Conservation (phyloP, 1,140 invertebrate genomes). For the Scaptomyza graminum region DNA sequence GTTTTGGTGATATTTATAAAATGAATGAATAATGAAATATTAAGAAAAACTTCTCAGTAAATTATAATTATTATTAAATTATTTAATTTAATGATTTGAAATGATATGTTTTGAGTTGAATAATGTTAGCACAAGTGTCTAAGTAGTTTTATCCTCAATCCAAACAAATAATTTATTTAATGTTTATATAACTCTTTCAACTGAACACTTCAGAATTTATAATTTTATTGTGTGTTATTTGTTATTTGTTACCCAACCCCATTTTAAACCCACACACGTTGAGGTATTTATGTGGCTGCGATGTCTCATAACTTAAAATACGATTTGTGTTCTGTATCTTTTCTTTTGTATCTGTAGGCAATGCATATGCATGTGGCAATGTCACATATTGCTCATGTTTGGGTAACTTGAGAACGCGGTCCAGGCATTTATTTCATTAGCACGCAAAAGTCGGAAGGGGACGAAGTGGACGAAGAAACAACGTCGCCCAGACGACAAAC, state of each 20-base stretch:
- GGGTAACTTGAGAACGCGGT: slow-evolving; percentile 73
- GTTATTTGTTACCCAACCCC: slow-evolving; percentile 2
- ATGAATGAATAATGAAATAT: too few species aligned
- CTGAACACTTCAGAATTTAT: slow-evolving; percentile 5
- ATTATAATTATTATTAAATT: too few species aligned
- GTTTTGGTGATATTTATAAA: too few species aligned
- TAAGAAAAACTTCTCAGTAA: too few species aligned
- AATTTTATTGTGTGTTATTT: too few species aligned
- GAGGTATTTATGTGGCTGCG: slow-evolving; percentile 68
- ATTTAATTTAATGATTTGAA: too few species aligned
- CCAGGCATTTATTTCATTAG: slow-evolving; percentile 81
- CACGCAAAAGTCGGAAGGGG: slow-evolving; percentile 50
- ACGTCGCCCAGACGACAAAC: slow-evolving; percentile 15
- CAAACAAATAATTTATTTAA: slow-evolving; percentile 1
- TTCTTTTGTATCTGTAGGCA: slow-evolving; percentile 30
- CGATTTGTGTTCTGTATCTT: slow-evolving; percentile 55
- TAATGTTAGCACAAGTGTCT: too few species aligned
- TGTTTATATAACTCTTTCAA: slow-evolving; percentile 9
- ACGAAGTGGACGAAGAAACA: slow-evolving; percentile 1
- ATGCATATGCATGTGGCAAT: slow-evolving; percentile 49
- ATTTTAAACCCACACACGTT: slow-evolving; percentile 73
- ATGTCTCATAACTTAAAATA: slow-evolving; percentile 64
- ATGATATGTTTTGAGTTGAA: too few species aligned
- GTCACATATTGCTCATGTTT: slow-evolving; percentile 73
- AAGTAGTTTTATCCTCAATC: not conserved